Evolutionary conservation across 2,113 vertebrate species (phyloP).

Genomic region (Pipa parva): DNA sequence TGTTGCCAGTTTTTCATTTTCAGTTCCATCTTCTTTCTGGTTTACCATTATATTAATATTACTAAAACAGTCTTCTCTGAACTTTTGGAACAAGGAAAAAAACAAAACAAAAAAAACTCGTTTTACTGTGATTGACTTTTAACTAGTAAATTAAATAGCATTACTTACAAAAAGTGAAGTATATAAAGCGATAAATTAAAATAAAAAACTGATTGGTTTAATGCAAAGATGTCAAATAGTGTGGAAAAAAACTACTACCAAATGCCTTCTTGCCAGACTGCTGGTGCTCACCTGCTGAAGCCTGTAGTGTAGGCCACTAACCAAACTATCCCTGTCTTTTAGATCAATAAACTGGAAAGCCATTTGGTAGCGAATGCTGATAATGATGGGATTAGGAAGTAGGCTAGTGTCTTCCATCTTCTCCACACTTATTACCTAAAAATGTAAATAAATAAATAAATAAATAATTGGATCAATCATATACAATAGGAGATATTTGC

Average conservation of each 20-base stretch:
- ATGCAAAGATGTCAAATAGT: too few species aligned
- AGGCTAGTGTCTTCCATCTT: constrained; percentile 87
- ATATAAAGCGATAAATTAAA: too few species aligned
- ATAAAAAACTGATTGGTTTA: too few species aligned
- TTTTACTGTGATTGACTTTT: too few species aligned
- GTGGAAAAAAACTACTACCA: constrained; percentile 52
- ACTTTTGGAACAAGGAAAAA: constrained; percentile 41
- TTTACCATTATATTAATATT: constrained; percentile 45
- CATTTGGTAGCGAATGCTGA: constrained; percentile 81
- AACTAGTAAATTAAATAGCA: neutral
- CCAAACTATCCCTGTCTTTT: constrained; percentile 72
- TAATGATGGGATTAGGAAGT: constrained; percentile 85
- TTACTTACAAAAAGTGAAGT: too few species aligned
- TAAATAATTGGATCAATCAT: too few species aligned
- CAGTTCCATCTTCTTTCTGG: constrained; percentile 37
- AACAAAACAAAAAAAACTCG: too few species aligned
- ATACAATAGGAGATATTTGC: too few species aligned
- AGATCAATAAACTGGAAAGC: constrained; percentile 96
- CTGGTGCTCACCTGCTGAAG: constrained; percentile 62
- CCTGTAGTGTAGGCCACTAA: constrained; percentile 68
- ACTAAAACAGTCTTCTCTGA: constrained; percentile 40
- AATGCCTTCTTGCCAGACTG: constrained; percentile 46
- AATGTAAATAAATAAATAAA: neutral
- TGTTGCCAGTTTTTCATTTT: constrained; percentile 58
- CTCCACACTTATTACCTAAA: constrained; percentile 85